Conservation (phyloP, 2,797 vertebrate genomes). For the Cichlasoma orientale region DNA sequence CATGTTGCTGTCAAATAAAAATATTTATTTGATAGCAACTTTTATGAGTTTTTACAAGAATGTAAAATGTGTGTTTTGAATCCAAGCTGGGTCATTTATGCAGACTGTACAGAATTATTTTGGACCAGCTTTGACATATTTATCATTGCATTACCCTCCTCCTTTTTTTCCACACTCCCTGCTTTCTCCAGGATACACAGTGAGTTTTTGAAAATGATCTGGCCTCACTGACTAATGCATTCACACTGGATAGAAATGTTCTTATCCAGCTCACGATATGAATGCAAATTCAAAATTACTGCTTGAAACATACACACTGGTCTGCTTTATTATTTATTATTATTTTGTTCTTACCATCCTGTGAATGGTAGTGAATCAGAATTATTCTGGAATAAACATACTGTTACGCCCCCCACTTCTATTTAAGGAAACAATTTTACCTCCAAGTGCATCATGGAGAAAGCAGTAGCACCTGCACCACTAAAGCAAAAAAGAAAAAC, state of each 20-base stretch:
- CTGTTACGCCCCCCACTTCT: too few species aligned
- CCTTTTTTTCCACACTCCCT: accelerated
- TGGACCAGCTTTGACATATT: background rate
- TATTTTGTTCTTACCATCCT: background rate
- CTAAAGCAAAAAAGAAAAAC: background rate
- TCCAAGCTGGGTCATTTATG: background rate
- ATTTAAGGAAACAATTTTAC: background rate
- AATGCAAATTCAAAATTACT: background rate
- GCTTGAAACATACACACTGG: background rate
- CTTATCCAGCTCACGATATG: background rate
- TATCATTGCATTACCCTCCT: background rate
- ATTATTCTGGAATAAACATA: too few species aligned
- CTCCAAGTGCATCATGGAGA: background rate
- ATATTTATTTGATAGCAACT: background rate
- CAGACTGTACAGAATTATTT: background rate
- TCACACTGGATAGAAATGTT: background rate
- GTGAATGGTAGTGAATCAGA: too few species aligned
- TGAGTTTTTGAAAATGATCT: background rate
- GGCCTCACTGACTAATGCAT: background rate
- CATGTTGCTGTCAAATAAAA: background rate
- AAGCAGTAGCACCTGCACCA: background rate
- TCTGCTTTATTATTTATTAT: background rate
- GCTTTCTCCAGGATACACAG: background rate
- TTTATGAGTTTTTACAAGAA: background rate
- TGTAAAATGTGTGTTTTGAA: background rate